Conservation (phyloP, 2,888 invertebrate genomes). For the Chrysotoxum bicinctum region DNA sequence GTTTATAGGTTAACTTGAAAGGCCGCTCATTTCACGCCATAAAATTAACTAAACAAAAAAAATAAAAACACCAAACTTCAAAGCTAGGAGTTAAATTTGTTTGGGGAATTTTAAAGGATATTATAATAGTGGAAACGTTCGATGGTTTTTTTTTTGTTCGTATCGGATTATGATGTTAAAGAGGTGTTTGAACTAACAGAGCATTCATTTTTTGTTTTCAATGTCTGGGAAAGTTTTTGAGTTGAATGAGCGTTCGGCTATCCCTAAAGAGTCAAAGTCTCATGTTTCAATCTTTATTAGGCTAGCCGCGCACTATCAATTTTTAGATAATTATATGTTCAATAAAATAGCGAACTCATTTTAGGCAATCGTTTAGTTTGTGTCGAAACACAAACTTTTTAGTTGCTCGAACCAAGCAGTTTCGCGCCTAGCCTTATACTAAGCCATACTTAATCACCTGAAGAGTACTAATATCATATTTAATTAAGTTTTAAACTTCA, state of each 20-base stretch:
- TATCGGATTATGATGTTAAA: constrained; percentile 17
- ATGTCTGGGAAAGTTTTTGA: neutral
- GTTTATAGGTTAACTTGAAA: constrained; percentile 64
- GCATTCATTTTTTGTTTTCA: neutral
- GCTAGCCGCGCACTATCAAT: too few species aligned
- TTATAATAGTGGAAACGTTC: neutral
- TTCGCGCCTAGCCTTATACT: too few species aligned
- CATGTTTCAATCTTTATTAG: neutral
- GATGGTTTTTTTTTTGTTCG: neutral
- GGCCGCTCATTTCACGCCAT: constrained; percentile 67
- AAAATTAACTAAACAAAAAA: constrained; percentile 54
- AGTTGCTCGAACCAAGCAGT: too few species aligned
- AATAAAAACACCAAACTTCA: neutral
- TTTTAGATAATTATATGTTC: too few species aligned
- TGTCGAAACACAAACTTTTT: too few species aligned
- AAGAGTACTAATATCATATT: too few species aligned
- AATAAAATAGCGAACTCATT: too few species aligned
- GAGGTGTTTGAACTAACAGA: constrained; percentile 24
- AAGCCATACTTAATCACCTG: too few species aligned
- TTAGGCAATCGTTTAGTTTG: too few species aligned
- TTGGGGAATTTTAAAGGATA: neutral
- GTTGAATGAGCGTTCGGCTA: neutral
- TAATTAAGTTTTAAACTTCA: too few species aligned
- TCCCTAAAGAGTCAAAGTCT: neutral
- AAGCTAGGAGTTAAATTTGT: neutral